These are phyloP conservation scores for Pandemis corylana DNA, from an alignment of 2,888 invertebrate genomes.

Conservation along the genomic window DNA sequence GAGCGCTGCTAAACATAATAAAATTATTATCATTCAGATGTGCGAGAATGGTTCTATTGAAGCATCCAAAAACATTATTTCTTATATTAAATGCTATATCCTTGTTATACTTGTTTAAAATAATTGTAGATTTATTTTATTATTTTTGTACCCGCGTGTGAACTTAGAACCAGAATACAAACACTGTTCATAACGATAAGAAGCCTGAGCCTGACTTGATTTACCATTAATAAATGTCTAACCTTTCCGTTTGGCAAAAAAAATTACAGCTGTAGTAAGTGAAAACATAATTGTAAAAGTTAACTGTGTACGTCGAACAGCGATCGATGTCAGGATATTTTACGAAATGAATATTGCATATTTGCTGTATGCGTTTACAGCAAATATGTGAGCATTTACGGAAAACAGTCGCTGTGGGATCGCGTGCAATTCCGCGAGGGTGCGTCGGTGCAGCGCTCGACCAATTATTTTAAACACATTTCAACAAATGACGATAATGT, in stretches of 20 bases:
- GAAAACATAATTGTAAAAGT: conserved; percentile 4
- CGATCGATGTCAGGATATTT: conserved; percentile 43
- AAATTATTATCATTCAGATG: conserved; percentile 15
- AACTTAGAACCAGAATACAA: too few relatives aligned
- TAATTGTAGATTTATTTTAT: neutral
- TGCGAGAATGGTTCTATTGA: neutral
- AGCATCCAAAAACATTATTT: neutral
- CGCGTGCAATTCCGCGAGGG: conserved; percentile 80
- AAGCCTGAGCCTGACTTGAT: neutral
- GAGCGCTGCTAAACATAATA: conserved; percentile 15
- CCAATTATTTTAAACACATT: conserved; percentile 85
- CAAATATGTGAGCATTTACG: conserved; percentile 83
- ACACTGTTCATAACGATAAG: neutral
- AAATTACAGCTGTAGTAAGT: conserved; percentile 12
- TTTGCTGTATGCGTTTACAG: conserved; percentile 64
- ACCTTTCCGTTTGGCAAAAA: neutral
- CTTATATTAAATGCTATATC: too few relatives aligned
- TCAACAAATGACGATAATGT: conserved; percentile 84
- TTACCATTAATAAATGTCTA: neutral
- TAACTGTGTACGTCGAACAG: conserved; percentile 28
- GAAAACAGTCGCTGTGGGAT: conserved; percentile 71
- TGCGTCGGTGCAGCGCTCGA: conserved; percentile 73
- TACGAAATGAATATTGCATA: conserved; percentile 55
- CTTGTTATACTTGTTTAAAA: neutral
- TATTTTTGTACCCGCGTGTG: too few relatives aligned